Evolutionary conservation across 1,140 invertebrate genomes (phyloP), one percentile per base, ranked within the genome.

Genomic region (Phortica variegata): DNA sequence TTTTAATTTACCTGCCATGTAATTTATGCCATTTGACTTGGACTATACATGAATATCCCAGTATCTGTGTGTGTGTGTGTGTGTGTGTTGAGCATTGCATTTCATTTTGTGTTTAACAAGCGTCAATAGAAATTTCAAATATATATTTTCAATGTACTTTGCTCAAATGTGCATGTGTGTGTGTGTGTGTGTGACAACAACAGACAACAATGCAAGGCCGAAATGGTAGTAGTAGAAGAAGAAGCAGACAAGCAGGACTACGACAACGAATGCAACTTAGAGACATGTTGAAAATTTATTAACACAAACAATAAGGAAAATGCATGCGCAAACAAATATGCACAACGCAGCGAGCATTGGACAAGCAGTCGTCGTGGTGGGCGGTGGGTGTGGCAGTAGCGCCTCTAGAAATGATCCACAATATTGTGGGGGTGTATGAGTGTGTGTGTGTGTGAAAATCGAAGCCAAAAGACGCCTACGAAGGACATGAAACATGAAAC

Each of bases 251-350:
- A 50, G 60, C 50, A 66, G n/a, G n/a, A n/a, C n/a, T n/a, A n/a
- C n/a, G n/a, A n/a, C n/a, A n/a, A n/a, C n/a, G n/a, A n/a, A n/a
- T n/a, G 10, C 23, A 26, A 26, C 23, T 26, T 6, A 10, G 23
- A 26, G 23, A 26, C 23, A 26, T 26, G 23, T 10, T 26, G n/a
- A 26, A 63, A 68, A 68, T 68, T 68, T 68, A 68, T 68, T 68
- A 69, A 68, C 63, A 68, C 63, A 68, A 68, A 68, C 63, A 68
- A 68, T 68, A 68, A 68, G 63, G 63, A 54, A 68, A 68, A 60
- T 68, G 63, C 60, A 68, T 68, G 69, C 23, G 23, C 58, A 55
- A 63, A 63, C 56, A 54, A 50, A 50, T 23, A 36, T 5, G 4
- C 31, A 20, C 21, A 23, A 5, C 31, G 17, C 18, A 15, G 17